A percentile compares a stretch with the other conserved stretches of the same genome.
Conservation (phyloP, 2,797 vertebrate species). For the Xerus rutilus region DNA sequence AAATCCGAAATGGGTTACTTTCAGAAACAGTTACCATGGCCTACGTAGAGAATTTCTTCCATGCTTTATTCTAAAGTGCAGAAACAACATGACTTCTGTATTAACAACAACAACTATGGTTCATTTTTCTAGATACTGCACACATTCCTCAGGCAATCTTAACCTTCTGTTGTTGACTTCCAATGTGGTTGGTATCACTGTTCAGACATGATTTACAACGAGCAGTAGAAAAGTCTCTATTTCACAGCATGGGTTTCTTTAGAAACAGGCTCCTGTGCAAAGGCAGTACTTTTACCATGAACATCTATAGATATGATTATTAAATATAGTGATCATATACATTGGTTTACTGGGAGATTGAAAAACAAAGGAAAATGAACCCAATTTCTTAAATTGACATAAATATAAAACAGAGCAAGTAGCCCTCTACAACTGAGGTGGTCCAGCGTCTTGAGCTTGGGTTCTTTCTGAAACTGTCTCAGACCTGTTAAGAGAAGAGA, state of each 20-base stretch:
- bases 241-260: constrained; percentile 95
- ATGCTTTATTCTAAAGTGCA: constrained; percentile 91
- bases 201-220: constrained; percentile 67
- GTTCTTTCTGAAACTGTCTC: constrained; percentile 93
- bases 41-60: constrained; percentile 88
- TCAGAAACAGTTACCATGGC: constrained; percentile 86
- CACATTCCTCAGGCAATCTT: constrained; percentile 82
- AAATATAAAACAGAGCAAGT: constrained; percentile 93
- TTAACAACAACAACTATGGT: constrained; percentile 68
- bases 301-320: constrained; percentile 90
- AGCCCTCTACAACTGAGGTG: constrained; percentile 90
- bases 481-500: constrained; percentile 93
- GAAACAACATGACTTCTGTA: constrained; percentile 86
- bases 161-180: constrained; percentile 74
- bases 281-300: constrained; percentile 92
- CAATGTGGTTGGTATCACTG: constrained; percentile 78
- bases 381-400: constrained; percentile 94
- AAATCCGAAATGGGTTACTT: constrained; percentile 84
- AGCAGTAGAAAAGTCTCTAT: constrained; percentile 91
- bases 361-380: constrained; percentile 83
- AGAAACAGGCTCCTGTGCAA: constrained; percentile 93
- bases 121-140: constrained; percentile 83
- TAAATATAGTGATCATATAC: constrained; percentile 95
- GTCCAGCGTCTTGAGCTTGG: constrained; percentile 90
- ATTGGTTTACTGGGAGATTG: constrained; percentile 91